These are phyloP conservation scores for Capitulum mitella DNA, from an alignment of 2,888 invertebrate genomes.

Conservation along the genomic window DNA sequence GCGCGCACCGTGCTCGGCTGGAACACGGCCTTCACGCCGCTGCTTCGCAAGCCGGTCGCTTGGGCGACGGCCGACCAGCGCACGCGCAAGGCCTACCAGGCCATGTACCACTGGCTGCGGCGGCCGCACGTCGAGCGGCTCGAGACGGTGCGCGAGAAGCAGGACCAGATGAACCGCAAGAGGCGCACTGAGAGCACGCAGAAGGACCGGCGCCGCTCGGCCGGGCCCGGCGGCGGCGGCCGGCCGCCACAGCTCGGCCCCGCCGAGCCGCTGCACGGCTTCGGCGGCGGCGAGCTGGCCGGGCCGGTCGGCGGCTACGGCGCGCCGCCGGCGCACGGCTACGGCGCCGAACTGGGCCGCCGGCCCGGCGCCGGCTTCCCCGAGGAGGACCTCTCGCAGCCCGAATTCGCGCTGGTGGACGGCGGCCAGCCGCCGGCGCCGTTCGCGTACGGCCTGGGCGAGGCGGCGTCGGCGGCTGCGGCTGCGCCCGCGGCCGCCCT, in stretches of 20 bases:
- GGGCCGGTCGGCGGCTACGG: background rate
- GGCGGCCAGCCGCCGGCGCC: background rate
- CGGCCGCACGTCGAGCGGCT: slow-evolving; percentile 18
- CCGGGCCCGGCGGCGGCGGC: background rate
- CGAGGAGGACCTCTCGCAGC: slow-evolving; percentile 1
- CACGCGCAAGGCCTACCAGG: slow-evolving; percentile 18
- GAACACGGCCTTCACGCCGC: slow-evolving; percentile 18
- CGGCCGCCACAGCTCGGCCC: background rate
- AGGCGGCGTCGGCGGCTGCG: background rate
- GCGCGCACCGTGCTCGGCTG: slow-evolving; percentile 25
- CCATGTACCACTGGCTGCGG: background rate
- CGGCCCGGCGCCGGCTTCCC: background rate
- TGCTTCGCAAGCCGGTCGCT: slow-evolving; percentile 18
- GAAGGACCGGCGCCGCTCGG: background rate
- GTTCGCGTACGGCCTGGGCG: background rate
- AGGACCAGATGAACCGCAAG: slow-evolving; percentile 20
- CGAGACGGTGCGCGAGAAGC: background rate
- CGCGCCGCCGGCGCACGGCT: background rate
- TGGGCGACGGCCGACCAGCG: background rate
- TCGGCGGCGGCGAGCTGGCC: background rate
- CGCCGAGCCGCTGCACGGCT: background rate
- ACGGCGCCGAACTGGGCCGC: background rate
- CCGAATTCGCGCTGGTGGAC: background rate
- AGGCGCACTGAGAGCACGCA: slow-evolving; percentile 13
- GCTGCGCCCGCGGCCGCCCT: background rate